Evolutionary conservation across 2,888 invertebrate genomes (phyloP), one percentile per base, ranked within the genome.

Genomic region (Heliconius ismenius): DNA sequence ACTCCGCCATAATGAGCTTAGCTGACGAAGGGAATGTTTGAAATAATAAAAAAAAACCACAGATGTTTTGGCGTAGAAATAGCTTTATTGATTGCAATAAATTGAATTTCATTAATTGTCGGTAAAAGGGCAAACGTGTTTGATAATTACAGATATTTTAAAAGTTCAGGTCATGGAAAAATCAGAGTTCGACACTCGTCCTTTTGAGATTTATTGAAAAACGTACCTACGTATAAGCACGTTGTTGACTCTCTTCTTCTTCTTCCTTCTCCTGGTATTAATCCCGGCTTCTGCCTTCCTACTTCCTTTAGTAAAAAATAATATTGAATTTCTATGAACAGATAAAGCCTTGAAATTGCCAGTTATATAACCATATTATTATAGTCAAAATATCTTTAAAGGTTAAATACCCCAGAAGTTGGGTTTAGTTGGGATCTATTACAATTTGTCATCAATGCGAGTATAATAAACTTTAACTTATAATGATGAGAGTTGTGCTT

Each of bases 1-100:
- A 49, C 63, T 62, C 15, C 18, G 49, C 49, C 77, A 54, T 77
- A 77, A 77, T 77, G 65, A 77, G 77, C 69, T 67, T 32, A 32
- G 54, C 62, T 49, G 32, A 73, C 65, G 28, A 43, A 69, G 65
- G 67, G 24, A 73, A 32, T 32, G 32, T 32, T 32, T 7, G 7
- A 7, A 32, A 32, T 32, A 32, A 32, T 32, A 32, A 7, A 32
- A 32, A 70, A 54, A 32, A 70, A 3, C 32, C 32, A 43, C 60
- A n/a, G 32, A n/a, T n/a, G 69, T 54, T 32, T n/a, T 54, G 2
- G 13, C n/a, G 2, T 24, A 36, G 32, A 64, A 28, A 64, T 32
- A 21, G 64, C 10, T 32, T 64, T 32, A 28, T 32, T n/a, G 21
- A 64, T 28, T 64, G 32, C 32, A 32, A 64, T 64, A 36, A 65